Conservation (phyloP, 2,113 vertebrate genomes). For the Myanophis thanlyinensis region DNA sequence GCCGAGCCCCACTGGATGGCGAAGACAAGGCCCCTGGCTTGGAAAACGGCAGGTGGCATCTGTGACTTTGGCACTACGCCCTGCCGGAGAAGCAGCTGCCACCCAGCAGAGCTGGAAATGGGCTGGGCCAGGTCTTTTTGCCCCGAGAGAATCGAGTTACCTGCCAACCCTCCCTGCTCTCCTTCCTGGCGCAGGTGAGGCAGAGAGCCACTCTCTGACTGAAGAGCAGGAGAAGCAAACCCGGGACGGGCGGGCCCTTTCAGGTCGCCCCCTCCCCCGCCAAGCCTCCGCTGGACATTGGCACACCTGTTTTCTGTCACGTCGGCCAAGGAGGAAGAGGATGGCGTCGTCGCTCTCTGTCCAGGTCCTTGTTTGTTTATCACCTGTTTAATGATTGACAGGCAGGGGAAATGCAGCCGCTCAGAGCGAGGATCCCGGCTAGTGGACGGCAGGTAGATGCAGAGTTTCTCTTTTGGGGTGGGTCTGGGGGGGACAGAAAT, state of each 20-base stretch:
- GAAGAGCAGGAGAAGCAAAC: neutral
- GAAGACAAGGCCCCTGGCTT: neutral
- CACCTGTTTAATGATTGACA: conserved; percentile 20
- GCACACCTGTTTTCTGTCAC: neutral
- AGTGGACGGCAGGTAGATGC: neutral
- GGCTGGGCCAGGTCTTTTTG: conserved; percentile 4
- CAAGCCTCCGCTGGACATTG: neutral
- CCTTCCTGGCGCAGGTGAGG: neutral
- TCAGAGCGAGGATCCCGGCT: neutral
- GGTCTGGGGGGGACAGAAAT: neutral
- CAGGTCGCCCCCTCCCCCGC: too few relatives aligned
- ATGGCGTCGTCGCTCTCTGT: too few relatives aligned
- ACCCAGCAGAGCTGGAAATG: neutral
- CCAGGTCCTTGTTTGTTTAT: too few relatives aligned
- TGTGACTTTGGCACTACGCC: neutral
- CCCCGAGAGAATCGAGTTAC: conserved; percentile 38
- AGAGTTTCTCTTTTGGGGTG: neutral
- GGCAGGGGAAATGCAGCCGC: neutral
- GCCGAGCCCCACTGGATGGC: neutral
- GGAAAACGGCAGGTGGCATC: neutral
- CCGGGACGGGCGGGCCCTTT: neutral
- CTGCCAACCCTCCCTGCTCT: neutral
- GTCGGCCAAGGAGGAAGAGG: neutral
- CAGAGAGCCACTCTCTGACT: neutral
- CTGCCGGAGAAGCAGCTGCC: neutral